Conservation (phyloP, 1,140 invertebrate genomes). For the Steinernema feltiae region DNA sequence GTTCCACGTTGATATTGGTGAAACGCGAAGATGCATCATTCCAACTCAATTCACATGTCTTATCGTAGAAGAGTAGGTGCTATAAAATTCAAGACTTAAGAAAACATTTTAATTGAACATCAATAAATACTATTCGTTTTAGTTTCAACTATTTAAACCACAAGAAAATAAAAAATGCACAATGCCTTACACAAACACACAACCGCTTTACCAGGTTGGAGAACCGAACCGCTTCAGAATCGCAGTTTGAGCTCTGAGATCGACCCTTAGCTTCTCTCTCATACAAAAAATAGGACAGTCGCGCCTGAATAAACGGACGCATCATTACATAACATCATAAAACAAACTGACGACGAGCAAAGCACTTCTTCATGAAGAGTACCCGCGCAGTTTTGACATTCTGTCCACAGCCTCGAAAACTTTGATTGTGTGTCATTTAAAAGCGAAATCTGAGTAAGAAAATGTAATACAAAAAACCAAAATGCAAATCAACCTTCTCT, state of each 20-base stretch:
- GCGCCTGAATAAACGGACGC: slow-evolving; percentile 60
- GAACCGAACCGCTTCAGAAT: slow-evolving; percentile 63
- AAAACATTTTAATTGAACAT: background rate
- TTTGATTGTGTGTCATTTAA: slow-evolving; percentile 41
- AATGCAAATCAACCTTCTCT: no score
- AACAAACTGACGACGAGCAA: slow-evolving; percentile 72
- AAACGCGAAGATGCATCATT: no score
- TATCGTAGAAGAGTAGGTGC: background rate
- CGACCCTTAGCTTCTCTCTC: slow-evolving; percentile 95
- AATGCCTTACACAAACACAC: no score
- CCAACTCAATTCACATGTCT: no score
- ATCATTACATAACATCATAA: slow-evolving; percentile 14
- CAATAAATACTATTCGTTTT: no score
- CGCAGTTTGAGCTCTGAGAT: slow-evolving; percentile 78
- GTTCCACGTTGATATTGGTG: no score
- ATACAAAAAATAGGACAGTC: slow-evolving; percentile 99
- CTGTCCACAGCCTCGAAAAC: slow-evolving; percentile 73
- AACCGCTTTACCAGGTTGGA: slow-evolving; percentile 26
- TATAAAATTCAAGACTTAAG: background rate
- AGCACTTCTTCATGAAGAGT: slow-evolving; percentile 95
- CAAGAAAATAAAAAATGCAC: no score
- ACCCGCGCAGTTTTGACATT: slow-evolving; percentile 96
- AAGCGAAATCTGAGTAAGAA: no score
- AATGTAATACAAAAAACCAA: no score
- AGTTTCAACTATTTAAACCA: no score